A percentile compares a stretch with the other conserved stretches of the same genome.
Evolutionary conservation across 2,888 invertebrate species (phyloP).

Genomic region (Hydrotaea cyrtoneurina): DNA sequence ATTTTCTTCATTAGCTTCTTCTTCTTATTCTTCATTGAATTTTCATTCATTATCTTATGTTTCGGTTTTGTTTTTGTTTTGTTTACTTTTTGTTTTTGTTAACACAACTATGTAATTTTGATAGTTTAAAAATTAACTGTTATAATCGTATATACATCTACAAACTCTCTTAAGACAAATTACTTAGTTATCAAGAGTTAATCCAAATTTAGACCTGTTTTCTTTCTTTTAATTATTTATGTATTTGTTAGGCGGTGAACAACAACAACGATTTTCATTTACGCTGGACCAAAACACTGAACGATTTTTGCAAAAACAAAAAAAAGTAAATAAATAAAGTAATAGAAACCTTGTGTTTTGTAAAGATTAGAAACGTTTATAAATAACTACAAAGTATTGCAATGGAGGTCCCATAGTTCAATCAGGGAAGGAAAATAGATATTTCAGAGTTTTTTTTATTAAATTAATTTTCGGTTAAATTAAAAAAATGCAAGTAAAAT

Average conservation of each 20-base stretch:
- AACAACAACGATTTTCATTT: conserved; percentile 1
- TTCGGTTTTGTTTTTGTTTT: background rate
- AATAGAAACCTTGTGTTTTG: background rate
- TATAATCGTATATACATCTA: conserved; percentile 40
- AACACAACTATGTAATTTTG: conserved; percentile 40
- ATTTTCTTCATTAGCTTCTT: conserved; percentile 14
- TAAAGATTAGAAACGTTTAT: background rate
- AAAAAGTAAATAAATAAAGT: background rate
- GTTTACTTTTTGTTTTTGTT: conserved; percentile 18
- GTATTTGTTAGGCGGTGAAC: background rate
- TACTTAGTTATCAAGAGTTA: conserved; percentile 25
- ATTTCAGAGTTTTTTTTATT: too few relatives aligned
- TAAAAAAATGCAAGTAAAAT: too few relatives aligned
- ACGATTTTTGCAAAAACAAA: background rate
- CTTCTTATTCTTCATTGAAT: background rate
- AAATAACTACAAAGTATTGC: too few relatives aligned
- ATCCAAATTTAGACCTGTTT: conserved; percentile 24
- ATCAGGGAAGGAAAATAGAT: too few relatives aligned
- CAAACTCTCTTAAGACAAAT: conserved; percentile 29
- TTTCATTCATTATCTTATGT: background rate
- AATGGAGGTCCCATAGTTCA: too few relatives aligned
- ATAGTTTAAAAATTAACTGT: conserved; percentile 39
- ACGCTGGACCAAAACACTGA: background rate
- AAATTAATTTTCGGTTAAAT: too few relatives aligned
- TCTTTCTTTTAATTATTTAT: background rate